These are phyloP conservation scores for Albula goreensis DNA, from an alignment of 2,113 vertebrate species.

Conservation along the genomic window DNA sequence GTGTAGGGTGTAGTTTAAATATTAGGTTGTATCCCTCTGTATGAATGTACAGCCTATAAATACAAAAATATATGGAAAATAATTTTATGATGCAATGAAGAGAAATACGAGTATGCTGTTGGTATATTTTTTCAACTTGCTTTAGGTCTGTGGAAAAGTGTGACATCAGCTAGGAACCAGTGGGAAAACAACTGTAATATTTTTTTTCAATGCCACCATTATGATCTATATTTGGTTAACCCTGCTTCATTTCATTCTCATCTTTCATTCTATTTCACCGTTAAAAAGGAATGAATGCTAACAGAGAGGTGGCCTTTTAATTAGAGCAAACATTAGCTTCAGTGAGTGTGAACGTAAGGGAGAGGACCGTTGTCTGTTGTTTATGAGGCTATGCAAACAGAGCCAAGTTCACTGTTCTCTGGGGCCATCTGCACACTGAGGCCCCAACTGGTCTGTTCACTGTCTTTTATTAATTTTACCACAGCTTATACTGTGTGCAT, in stretches of 20 bases:
- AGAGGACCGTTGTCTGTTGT: neutral
- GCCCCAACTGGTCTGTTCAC: neutral
- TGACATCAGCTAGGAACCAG: neutral
- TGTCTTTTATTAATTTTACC: neutral
- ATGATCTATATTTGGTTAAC: neutral
- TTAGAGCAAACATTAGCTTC: neutral
- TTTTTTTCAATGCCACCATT: neutral
- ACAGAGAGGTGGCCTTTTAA: neutral
- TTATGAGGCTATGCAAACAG: neutral
- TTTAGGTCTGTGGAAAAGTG: neutral
- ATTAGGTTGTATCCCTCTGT: neutral
- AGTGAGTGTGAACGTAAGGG: neutral
- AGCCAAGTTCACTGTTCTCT: too few relatives aligned
- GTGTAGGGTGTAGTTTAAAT: neutral
- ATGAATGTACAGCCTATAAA: neutral
- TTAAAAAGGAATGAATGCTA: neutral
- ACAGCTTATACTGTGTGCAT: neutral
- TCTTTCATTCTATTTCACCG: conserved; percentile 27
- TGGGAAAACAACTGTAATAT: neutral
- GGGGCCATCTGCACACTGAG: too few relatives aligned
- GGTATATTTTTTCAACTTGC: neutral
- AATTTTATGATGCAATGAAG: neutral
- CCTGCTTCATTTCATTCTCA: conserved; percentile 30
- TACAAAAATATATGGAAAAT: neutral
- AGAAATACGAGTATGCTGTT: neutral